Evolutionary conservation across 2,113 vertebrate species (phyloP).

Genomic region (Phyllostomus hastatus): DNA sequence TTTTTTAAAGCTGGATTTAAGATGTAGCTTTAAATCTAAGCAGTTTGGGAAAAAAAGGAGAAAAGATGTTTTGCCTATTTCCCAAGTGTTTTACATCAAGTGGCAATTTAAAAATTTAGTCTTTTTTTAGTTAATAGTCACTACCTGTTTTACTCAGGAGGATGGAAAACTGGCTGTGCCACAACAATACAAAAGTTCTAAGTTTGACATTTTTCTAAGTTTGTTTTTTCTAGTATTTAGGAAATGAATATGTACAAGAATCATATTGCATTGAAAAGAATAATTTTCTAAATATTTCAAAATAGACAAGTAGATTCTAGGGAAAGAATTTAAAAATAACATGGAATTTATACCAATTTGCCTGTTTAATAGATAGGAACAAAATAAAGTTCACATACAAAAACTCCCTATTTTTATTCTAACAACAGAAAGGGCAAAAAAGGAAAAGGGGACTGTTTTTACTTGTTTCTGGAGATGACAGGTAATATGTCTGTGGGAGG

Average conservation of each 20-base stretch:
- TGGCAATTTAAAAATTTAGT: background rate
- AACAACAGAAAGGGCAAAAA: background rate
- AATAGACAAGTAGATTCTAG: constrained; percentile 37
- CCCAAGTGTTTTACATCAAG: background rate
- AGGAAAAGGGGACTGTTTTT: background rate
- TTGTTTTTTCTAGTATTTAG: constrained; percentile 11
- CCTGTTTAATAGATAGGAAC: background rate
- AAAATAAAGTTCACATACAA: background rate
- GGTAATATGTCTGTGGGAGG: constrained; percentile 45
- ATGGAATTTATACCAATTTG: constrained; percentile 13
- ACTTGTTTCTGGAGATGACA: constrained; percentile 43
- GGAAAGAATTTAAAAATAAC: constrained; percentile 37
- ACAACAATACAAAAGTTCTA: background rate
- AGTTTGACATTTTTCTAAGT: background rate
- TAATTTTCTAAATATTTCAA: constrained; percentile 11
- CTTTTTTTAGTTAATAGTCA: background rate
- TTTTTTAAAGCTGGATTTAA: background rate
- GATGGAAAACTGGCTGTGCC: background rate
- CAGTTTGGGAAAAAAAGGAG: background rate
- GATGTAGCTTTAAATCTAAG: background rate
- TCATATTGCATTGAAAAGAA: background rate
- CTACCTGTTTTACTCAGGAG: background rate
- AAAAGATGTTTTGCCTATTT: background rate
- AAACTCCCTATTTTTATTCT: constrained; percentile 21
- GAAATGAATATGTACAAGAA: background rate